Conservation (phyloP, 35 echinoderm and acorn worm genomes). For the Ophiothrix spiculata region DNA sequence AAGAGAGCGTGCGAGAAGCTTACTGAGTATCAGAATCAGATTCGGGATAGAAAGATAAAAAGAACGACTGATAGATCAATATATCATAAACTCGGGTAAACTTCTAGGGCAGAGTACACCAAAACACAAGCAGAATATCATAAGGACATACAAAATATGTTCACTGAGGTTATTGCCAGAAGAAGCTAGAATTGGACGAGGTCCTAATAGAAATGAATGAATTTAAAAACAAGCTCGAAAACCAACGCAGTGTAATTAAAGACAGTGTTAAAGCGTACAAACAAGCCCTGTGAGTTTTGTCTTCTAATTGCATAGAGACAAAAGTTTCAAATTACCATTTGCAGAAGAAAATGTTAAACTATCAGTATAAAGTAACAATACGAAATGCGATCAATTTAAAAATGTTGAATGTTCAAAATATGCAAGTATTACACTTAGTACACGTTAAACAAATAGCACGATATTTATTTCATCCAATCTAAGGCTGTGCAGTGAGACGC, state of each 20-base stretch:
- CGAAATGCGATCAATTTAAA: too few species aligned
- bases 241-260: neutral
- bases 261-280: neutral
- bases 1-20: neutral
- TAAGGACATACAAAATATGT: neutral
- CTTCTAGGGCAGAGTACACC: neutral
- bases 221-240: too few species aligned
- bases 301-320: too few species aligned
- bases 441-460: too few species aligned
- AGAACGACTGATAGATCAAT: neutral
- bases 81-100: slow-evolving; percentile 10
- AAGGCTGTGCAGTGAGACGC: too few species aligned
- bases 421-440: too few species aligned
- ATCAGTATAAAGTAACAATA: too few species aligned
- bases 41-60: neutral
- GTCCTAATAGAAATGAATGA: neutral
- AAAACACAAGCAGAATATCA: neutral
- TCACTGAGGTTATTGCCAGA: neutral
- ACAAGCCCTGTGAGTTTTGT: too few species aligned
- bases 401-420: too few species aligned
- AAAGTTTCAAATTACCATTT: too few species aligned
- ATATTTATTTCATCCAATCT: too few species aligned
- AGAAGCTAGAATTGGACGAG: neutral
- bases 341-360: too few species aligned
- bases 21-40: neutral